phyloP scores from a whole-genome alignment of 1,140 invertebrate genomes.

The Asbolus verrucosus region DNA sequence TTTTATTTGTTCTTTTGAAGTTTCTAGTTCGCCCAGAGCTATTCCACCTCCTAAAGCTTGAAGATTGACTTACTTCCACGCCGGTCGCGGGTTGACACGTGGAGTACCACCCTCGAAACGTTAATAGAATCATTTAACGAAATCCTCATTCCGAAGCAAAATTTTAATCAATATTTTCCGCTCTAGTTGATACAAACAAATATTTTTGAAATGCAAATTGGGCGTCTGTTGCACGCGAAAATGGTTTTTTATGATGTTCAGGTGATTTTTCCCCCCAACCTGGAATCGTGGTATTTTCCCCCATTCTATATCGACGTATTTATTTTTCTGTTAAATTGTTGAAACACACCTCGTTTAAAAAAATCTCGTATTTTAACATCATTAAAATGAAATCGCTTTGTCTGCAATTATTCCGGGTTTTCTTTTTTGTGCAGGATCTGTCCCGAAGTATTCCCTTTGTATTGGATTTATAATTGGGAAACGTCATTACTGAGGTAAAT shows the following conservation, averaged over 20 bases:
- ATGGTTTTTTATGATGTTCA: conserved; percentile 2
- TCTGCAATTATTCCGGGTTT: conserved; percentile 21
- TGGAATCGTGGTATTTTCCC: not conserved
- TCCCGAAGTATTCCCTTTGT: conserved; percentile 13
- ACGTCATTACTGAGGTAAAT: conserved; percentile 32
- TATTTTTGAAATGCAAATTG: conserved; percentile 31
- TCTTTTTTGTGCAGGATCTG: conserved; percentile 5
- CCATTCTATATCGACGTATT: not conserved
- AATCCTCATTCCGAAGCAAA: conserved; percentile 4
- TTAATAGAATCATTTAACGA: not conserved
- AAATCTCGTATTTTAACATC: conserved; percentile 11
- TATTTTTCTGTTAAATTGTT: conserved; percentile 20
- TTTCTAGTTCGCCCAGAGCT: too few relatives aligned
- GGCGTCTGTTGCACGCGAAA: conserved; percentile 9
- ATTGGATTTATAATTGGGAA: conserved; percentile 34
- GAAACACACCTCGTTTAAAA: not conserved
- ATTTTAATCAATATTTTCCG: conserved; percentile 22
- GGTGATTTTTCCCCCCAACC: not conserved
- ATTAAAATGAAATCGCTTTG: conserved; percentile 22
- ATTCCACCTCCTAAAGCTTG: too few relatives aligned
- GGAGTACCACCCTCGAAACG: too few relatives aligned
- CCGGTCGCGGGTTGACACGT: too few relatives aligned
- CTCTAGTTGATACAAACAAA: conserved; percentile 8
- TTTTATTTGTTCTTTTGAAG: too few relatives aligned
- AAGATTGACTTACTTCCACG: too few relatives aligned